Evolutionary conservation across 1,140 invertebrate species (phyloP), one percentile per base, ranked within the genome.

Genomic region (Drosophila setifemur): DNA sequence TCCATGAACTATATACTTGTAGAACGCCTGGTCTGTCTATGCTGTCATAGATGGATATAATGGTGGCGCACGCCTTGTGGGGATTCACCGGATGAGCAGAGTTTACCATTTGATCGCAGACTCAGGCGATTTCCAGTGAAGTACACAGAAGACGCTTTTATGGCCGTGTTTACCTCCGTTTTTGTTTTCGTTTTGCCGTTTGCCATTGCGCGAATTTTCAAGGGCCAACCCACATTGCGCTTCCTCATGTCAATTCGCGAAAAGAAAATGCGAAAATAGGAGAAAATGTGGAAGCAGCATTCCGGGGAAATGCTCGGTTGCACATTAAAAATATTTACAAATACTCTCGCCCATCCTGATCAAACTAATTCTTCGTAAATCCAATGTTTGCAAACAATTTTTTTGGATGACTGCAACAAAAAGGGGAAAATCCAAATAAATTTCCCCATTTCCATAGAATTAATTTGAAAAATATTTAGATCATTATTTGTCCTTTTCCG

Each of bases 211-310:
- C 47, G 19, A 47, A 45, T 53, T 81, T 76, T 78, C 76, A 78
- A 81, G 66, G 76, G 57, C 26, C 44, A 23, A 9, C 43, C 35
- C 28, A 35, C 25, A 42, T 40, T 29, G 28, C 29, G 61, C 44
- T 48, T 61, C 57, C 43, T 54, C 66, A 57, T 75, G 42, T 52
- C 57, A 44, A 33, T 57, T 57, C n/a, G 7, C 2, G n/a, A 35
- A 16, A 9, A 12, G 55, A 47, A 39, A 21, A 39, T 50, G 47
- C 31, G 42, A 33, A 45, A 74, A 60, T 31, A 42, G 26, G 40
- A 47, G 23, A 75, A 85, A 81, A 81, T 81, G 81, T n/a, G n/a
- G n/a, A n/a, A n/a, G n/a, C n/a, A n/a, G n/a, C n/a, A 76, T 85
- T 85, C 61, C 25, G 57, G 37, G 40, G 71, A 86, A 85, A 64